A percentile compares a stretch with the other conserved stretches of the same genome.
These are phyloP conservation scores for Habroteleia sp. DNA, from an alignment of 2,888 invertebrate genomes.

Conservation along the genomic window DNA sequence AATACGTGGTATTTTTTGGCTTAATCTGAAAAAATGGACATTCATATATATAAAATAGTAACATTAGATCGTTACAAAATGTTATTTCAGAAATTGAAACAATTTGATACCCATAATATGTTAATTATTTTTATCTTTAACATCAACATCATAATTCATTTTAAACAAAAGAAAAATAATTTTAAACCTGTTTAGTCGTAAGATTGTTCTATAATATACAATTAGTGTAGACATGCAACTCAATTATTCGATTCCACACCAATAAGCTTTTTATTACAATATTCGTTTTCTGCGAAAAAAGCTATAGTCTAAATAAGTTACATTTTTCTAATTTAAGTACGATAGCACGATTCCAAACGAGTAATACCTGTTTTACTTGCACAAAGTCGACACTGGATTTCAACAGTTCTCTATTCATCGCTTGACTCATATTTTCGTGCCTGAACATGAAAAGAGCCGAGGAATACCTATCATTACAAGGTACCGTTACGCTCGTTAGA, in stretches of 20 bases:
- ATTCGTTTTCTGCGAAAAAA: conserved; percentile 16
- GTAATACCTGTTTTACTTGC: conserved; percentile 54
- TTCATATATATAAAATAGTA: too few relatives aligned
- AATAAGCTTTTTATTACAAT: not conserved
- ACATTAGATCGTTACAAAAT: too few relatives aligned
- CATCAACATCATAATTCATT: too few relatives aligned
- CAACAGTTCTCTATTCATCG: conserved; percentile 37
- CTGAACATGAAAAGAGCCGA: conserved; percentile 32
- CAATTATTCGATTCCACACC: not conserved
- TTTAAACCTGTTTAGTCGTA: too few relatives aligned
- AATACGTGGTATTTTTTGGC: too few relatives aligned
- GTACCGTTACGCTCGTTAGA: conserved; percentile 59
- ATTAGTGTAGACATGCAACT: too few relatives aligned
- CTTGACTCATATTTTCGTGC: conserved; percentile 58
- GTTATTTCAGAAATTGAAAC: too few relatives aligned
- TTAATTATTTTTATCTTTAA: too few relatives aligned
- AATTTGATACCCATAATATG: too few relatives aligned
- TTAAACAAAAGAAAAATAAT: too few relatives aligned
- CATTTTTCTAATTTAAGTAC: conserved; percentile 47
- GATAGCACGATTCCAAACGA: conserved; percentile 46
- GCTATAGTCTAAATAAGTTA: conserved; percentile 44
- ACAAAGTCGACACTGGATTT: conserved; percentile 38
- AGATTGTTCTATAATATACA: too few relatives aligned
- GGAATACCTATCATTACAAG: conserved; percentile 56
- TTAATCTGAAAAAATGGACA: too few relatives aligned